Evolutionary conservation across 2,888 invertebrate genomes (phyloP).

Genomic region (Limulus polyphemus): DNA sequence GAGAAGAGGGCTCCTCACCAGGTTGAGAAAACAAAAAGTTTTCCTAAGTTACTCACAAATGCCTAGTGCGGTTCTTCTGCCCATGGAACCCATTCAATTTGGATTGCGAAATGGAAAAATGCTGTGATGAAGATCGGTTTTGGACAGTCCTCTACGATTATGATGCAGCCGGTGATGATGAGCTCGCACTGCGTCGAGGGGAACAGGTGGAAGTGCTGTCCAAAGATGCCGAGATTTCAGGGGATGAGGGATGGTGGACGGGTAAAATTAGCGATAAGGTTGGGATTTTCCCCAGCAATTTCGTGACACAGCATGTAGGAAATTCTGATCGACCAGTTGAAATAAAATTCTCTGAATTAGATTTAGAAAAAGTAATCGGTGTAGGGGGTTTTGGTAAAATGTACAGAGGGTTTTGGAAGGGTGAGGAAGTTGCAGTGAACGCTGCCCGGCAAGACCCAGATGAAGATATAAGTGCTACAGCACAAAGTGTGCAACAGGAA

Average conservation of each 20-base stretch:
- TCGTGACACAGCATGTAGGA: constrained; percentile 51
- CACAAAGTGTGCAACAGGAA: constrained; percentile 85
- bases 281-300: constrained; percentile 92
- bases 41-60: constrained; percentile 9
- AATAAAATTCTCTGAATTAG: constrained; percentile 71
- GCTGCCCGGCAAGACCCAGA: constrained; percentile 85
- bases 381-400: constrained; percentile 93
- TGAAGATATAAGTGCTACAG: constrained; percentile 69
- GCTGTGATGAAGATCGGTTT: constrained; percentile 12
- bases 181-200: constrained; percentile 72
- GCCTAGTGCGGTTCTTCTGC: constrained; percentile 13
- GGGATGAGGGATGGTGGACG: constrained; percentile 98
- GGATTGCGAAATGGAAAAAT: constrained; percentile 15
- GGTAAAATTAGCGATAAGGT: constrained; percentile 77
- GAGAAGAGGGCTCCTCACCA: no score
- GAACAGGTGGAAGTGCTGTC: constrained; percentile 82
- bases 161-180: constrained; percentile 84
- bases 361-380: constrained; percentile 87
- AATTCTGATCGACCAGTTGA: constrained; percentile 22
- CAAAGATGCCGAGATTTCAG: constrained; percentile 85
- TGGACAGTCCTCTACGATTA: constrained; percentile 89
- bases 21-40: no score
- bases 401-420: constrained; percentile 62
- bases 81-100: constrained; percentile 21
- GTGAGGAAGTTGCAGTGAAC: constrained; percentile 85